These are phyloP conservation scores for Herminia tarsipennalis DNA, from an alignment of 2,888 invertebrate species.

Conservation along the genomic window DNA sequence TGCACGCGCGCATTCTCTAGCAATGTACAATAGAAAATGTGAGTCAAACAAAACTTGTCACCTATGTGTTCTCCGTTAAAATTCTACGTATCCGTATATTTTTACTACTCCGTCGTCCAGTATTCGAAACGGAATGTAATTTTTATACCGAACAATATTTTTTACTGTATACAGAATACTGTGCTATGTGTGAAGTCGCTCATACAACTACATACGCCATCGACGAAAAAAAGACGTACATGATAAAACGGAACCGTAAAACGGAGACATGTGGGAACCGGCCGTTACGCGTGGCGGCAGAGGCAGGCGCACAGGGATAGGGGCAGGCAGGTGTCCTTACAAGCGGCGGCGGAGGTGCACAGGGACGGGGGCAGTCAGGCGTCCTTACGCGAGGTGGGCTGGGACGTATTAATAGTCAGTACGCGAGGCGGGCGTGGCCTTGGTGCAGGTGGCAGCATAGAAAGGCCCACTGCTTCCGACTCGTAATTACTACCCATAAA, in stretches of 20 bases:
- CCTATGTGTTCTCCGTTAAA: conserved; percentile 21
- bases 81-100: conserved; percentile 32
- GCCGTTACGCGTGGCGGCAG: no score
- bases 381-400: no score
- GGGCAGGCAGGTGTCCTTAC: no score
- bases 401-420: no score
- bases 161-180: conserved; percentile 25
- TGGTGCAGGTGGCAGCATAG: no score
- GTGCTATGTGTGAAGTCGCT: conserved; percentile 33
- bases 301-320: no score
- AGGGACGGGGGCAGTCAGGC: no score
- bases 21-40: conserved; percentile 1
- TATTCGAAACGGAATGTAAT: conserved; percentile 35
- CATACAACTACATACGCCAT: conserved; percentile 35
- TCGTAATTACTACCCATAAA: no score
- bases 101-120: conserved; percentile 31
- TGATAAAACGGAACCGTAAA: conserved; percentile 23
- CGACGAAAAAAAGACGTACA: conserved; percentile 25
- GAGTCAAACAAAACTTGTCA: conserved; percentile 1
- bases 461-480: no score
- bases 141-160: conserved; percentile 26
- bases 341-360: no score
- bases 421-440: no score
- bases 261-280: conserved; percentile 11
- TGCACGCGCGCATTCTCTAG: conserved; percentile 10